A percentile compares a stretch with the other conserved stretches of the same genome.
Conservation (phyloP, 1,140 invertebrate species). For the Drosophila cardini region DNA sequence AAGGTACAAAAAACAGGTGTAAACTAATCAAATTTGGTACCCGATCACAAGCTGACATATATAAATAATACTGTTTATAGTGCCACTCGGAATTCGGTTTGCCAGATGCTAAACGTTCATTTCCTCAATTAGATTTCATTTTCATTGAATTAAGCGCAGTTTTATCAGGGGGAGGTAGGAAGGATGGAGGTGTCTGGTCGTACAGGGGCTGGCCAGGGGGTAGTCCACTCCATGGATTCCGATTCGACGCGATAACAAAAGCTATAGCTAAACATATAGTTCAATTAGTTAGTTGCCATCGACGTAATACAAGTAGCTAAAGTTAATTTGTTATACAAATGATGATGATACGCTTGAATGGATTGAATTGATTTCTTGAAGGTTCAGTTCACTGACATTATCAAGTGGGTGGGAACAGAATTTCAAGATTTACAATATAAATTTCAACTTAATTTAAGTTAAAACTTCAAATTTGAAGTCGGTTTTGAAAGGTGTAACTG, state of each 20-base stretch:
- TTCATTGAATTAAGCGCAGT: slow-evolving; percentile 44
- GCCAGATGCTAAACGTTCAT: slow-evolving; percentile 68
- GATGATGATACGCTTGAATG: slow-evolving; percentile 12
- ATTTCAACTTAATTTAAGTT: too few species aligned
- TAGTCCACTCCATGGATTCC: slow-evolving; percentile 10
- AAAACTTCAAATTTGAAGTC: too few species aligned
- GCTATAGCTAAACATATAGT: slow-evolving; percentile 6
- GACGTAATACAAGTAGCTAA: slow-evolving; percentile 43
- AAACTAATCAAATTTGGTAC: slow-evolving; percentile 17
- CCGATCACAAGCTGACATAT: slow-evolving; percentile 31
- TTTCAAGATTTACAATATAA: too few species aligned
- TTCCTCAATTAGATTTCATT: slow-evolving; percentile 76
- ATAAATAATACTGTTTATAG: background rate
- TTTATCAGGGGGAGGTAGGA: background rate
- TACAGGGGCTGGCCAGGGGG: background rate
- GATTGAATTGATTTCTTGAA: slow-evolving; percentile 17
- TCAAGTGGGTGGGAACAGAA: background rate
- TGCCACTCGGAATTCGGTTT: background rate
- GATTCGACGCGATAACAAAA: slow-evolving; percentile 36
- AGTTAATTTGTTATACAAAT: slow-evolving; percentile 4
- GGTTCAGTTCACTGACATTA: slow-evolving; percentile 33
- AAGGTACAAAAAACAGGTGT: slow-evolving; percentile 5
- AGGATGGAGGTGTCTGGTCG: background rate
- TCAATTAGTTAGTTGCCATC: slow-evolving; percentile 13
- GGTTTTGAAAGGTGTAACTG: too few species aligned